Evolutionary conservation across 2,113 vertebrate species (phyloP), one percentile per base, ranked within the genome.

Genomic region (Asarcornis scutulata): DNA sequence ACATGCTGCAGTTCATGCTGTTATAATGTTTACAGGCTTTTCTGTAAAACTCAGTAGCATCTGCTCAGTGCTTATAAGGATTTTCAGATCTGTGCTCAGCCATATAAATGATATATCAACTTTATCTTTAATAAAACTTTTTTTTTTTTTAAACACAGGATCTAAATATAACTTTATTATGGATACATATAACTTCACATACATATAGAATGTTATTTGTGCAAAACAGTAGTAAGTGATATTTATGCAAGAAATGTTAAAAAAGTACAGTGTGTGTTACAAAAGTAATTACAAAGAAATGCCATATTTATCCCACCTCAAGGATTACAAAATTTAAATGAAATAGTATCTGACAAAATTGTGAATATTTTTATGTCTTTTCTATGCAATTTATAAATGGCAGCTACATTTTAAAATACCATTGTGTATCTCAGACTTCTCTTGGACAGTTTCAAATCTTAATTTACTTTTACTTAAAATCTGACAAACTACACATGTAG

Each of bases 31-130:
- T 97, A 88, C 81, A 88, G 92, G 58, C 75, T 95, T 80, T 95
- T 92, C 89, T 88, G 55, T 92, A 94, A 92, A 95, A 93, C 32
- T 95, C 74, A 86, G 87, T 87, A 97, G 87, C 88, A 97, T 95
- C 96, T 97, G 84, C 67, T 95, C 66, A 91, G 77, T 91, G 59
- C 80, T 96, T 95, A 81, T 88, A 59, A 94, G 50, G 53, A 80
- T 90, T 97, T 96, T 97, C 44, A 89, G 72, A 86, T 91, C 42
- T 92, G 85, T 56, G 2, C 26, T 80, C 62, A 95, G 42, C 68
- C 64, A 89, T 53, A 86, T 21, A 88, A 83, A 40, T 64, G 55
- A 86, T 91, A 81, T 86, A 75, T 11, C 32, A 64, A 82, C 90
- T 97, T 96, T 93, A 83, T 60, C 48, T 91, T 89, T 89, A 88